Conservation (phyloP, 2,797 vertebrate genomes). For the Epinephelus malabaricus region DNA sequence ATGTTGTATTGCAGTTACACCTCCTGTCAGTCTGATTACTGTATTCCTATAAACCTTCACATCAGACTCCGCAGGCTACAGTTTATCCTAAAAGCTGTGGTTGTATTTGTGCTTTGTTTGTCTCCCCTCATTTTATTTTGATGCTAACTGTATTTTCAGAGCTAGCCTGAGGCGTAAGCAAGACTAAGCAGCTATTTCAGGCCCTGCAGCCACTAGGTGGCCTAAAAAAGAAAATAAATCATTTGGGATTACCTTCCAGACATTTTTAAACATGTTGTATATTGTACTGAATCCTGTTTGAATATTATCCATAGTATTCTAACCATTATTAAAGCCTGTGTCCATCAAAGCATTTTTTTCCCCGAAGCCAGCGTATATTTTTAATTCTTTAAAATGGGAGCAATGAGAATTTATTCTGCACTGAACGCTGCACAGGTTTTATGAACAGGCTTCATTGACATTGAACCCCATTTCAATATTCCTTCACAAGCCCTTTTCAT, state of each 20-base stretch:
- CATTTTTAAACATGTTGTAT: neutral
- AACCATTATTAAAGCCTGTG: no score
- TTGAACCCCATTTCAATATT: no score
- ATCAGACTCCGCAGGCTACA: neutral
- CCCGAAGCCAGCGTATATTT: no score
- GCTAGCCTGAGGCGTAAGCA: neutral
- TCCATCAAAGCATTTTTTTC: no score
- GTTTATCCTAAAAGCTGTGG: neutral
- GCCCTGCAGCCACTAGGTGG: neutral
- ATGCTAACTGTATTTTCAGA: neutral
- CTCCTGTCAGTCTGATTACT: neutral
- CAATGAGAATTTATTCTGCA: no score
- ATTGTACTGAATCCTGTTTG: neutral
- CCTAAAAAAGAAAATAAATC: neutral
- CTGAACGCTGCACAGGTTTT: no score
- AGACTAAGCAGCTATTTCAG: neutral
- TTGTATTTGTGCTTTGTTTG: slow-evolving; percentile 1
- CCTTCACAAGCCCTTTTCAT: no score
- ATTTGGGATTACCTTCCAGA: neutral
- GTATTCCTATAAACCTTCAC: slow-evolving; percentile 1
- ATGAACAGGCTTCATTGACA: no score
- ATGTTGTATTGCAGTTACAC: neutral
- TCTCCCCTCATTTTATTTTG: neutral
- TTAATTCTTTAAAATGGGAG: no score
- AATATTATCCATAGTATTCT: neutral